phyloP scores from a whole-genome alignment of 1,140 invertebrate species.

The Chlorops oryzae region DNA sequence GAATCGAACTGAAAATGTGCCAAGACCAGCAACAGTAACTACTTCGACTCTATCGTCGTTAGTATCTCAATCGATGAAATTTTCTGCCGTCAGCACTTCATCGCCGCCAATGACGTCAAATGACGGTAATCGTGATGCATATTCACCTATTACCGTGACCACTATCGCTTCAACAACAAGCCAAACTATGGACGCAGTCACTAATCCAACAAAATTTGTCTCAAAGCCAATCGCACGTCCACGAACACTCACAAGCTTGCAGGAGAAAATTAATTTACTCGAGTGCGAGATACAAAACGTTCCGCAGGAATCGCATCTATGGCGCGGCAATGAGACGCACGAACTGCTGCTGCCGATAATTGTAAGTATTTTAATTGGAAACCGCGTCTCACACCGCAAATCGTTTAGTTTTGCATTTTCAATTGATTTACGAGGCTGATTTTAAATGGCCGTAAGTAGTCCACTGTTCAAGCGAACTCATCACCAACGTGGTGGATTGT shows the following conservation, averaged over 20 bases:
- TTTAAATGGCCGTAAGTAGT: too few species aligned
- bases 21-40: neutral
- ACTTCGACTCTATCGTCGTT: constrained; percentile 12
- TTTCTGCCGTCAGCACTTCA: neutral
- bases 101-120: constrained; percentile 5
- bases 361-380: constrained; percentile 50
- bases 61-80: too few species aligned
- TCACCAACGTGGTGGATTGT: too few species aligned
- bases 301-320: constrained; percentile 56
- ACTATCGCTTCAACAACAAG: constrained; percentile 2
- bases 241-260: constrained; percentile 47
- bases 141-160: neutral
- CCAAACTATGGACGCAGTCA: neutral
- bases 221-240: constrained; percentile 43
- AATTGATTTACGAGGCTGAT: too few species aligned
- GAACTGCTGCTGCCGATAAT: constrained; percentile 57
- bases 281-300: constrained; percentile 57
- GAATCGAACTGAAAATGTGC: neutral
- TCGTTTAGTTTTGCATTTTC: too few species aligned
- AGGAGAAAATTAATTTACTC: constrained; percentile 55
- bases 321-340: constrained; percentile 61
- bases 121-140: too few species aligned
- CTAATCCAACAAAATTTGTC: constrained; percentile 34
- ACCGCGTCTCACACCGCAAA: too few species aligned
- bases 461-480: too few species aligned